Evolutionary conservation across 30 jellyfish, hydroid and myxozoan species (phyloP).

Genomic region (Aurelia aurita): DNA sequence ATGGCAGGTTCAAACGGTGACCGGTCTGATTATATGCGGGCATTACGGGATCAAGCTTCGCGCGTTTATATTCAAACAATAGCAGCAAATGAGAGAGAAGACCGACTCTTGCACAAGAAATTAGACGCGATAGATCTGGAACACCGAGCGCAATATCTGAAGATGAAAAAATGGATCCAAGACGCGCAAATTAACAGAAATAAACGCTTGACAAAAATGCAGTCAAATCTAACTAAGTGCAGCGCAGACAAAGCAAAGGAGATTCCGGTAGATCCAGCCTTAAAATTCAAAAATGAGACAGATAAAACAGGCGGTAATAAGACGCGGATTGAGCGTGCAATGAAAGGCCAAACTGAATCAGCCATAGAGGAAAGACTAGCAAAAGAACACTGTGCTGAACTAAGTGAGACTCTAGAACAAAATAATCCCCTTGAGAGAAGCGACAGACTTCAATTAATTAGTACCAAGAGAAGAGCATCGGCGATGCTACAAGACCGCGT

Average conservation of each 20-base stretch:
- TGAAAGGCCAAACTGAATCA: neutral
- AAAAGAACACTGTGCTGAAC: too few relatives aligned
- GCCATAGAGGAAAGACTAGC: too few relatives aligned
- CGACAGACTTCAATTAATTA: neutral
- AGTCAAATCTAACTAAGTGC: neutral
- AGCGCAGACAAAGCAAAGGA: neutral
- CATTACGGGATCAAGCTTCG: conserved; percentile 70
- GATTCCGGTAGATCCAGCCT: too few relatives aligned
- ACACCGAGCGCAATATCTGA: conserved; percentile 69
- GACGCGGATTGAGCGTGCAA: neutral
- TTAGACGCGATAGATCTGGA: conserved; percentile 67
- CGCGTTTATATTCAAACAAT: conserved; percentile 70
- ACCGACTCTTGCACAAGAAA: conserved; percentile 50
- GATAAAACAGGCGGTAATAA: too few relatives aligned
- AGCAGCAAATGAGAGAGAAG: conserved; percentile 75
- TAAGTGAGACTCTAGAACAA: too few relatives aligned
- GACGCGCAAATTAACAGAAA: conserved; percentile 41
- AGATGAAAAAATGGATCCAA: conserved; percentile 58
- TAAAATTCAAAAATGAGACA: too few relatives aligned
- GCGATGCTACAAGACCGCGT: conserved; percentile 52
- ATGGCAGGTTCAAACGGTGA: conserved; percentile 47
- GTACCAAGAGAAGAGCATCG: conserved; percentile 19
- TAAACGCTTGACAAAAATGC: conserved; percentile 29
- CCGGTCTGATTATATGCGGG: conserved; percentile 53
- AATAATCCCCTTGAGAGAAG: too few relatives aligned